phyloP scores from a whole-genome alignment of 2,113 vertebrate genomes.

The Ptyas mucosa region DNA sequence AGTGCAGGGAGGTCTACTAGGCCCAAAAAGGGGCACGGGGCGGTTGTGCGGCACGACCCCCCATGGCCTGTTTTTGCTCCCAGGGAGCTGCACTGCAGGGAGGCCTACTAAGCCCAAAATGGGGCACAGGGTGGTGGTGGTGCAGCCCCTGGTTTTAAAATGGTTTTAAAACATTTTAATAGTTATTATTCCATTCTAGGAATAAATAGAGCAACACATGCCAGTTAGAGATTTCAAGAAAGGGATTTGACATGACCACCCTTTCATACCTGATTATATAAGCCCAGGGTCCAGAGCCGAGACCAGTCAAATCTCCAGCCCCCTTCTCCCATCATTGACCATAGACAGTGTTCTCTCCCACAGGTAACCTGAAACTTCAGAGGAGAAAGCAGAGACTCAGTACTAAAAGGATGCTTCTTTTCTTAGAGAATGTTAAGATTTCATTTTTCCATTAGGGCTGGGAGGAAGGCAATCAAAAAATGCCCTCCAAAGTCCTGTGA shows the following conservation, averaged over 20 bases:
- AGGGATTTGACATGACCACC: background rate
- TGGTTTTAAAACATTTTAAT: constrained; percentile 23
- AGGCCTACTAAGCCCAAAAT: too few species aligned
- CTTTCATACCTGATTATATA: background rate
- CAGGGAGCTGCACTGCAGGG: too few species aligned
- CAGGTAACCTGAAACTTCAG: background rate
- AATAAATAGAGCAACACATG: constrained; percentile 10
- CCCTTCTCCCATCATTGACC: background rate
- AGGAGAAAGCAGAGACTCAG: background rate
- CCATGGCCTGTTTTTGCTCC: too few species aligned
- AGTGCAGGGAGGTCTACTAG: too few species aligned
- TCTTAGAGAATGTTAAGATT: background rate
- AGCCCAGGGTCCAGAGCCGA: background rate
- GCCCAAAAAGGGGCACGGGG: too few species aligned
- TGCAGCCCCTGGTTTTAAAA: background rate
- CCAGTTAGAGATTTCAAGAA: background rate
- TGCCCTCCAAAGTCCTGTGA: background rate
- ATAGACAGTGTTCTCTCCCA: background rate
- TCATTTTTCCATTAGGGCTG: background rate
- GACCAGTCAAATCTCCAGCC: background rate
- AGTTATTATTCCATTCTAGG: constrained; percentile 17
- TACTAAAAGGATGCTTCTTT: background rate
- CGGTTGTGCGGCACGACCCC: too few species aligned
- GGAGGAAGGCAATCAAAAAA: background rate
- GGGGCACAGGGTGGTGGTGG: too few species aligned